Percentiles rank a stretch among this genome's conserved stretches.
Evolutionary conservation across 2,888 invertebrate genomes (phyloP).

Genomic region (Oligia latruncula): DNA sequence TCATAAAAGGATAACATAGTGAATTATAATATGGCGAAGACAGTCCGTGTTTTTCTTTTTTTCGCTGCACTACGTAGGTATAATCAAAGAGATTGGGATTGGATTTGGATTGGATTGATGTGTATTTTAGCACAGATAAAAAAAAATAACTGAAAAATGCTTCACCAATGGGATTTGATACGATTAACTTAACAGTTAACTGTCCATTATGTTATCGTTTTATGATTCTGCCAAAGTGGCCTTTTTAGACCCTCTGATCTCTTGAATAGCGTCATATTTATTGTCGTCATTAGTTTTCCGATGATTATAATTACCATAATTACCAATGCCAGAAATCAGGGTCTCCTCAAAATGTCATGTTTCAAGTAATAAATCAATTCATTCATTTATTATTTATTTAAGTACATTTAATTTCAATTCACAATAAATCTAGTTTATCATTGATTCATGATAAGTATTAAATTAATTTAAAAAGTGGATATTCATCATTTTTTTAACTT

Average conservation of each 20-base stretch:
- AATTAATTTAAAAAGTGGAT: background rate
- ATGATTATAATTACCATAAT: background rate
- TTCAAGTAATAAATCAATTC: background rate
- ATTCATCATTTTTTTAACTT: slow-evolving; percentile 16
- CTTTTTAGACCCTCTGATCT: background rate
- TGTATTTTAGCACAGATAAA: no score
- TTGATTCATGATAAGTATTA: background rate
- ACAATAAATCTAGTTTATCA: background rate
- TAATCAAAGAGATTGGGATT: no score
- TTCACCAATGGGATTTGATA: no score
- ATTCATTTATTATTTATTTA: background rate
- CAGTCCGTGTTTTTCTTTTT: no score
- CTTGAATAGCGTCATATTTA: background rate
- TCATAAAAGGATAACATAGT: no score
- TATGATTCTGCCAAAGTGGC: no score
- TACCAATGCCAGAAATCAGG: background rate
- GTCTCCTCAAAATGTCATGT: background rate
- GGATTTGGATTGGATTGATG: no score
- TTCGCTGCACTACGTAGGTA: no score
- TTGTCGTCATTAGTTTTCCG: background rate
- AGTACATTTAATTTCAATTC: background rate
- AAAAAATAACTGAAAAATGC: no score
- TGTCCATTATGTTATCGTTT: no score
- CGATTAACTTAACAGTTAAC: no score
- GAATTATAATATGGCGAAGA: no score